Percentiles rank a stretch among this genome's conserved stretches.
Evolutionary conservation across 2,888 invertebrate species (phyloP).

Genomic region (Chrysopilus asiliformis): DNA sequence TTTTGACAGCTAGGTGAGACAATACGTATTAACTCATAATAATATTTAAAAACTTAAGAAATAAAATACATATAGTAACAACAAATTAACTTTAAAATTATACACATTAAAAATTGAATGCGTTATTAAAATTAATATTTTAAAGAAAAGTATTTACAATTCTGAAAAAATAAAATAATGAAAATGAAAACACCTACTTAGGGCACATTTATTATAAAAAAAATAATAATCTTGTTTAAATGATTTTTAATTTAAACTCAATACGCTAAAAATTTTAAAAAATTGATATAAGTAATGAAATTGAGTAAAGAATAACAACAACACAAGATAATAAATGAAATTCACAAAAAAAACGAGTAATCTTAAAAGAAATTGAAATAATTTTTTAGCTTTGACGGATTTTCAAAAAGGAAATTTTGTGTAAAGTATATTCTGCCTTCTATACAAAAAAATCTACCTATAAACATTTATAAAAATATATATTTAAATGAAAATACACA

Average conservation of each 20-base stretch:
- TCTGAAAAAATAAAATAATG: not conserved
- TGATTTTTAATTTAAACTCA: not conserved
- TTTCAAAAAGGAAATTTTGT: constrained; percentile 3
- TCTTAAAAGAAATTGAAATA: not conserved
- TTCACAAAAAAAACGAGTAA: not conserved
- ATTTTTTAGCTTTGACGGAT: constrained; percentile 2
- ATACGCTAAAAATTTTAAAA: too few species aligned
- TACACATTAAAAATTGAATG: constrained; percentile 1
- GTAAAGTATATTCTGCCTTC: constrained; percentile 10
- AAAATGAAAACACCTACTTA: not conserved
- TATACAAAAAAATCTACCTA: constrained; percentile 6
- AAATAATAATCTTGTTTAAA: not conserved
- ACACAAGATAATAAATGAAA: too few species aligned
- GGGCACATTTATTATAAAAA: not conserved
- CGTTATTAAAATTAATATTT: too few species aligned
- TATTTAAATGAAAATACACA: constrained; percentile 1
- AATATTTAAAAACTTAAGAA: constrained; percentile 4
- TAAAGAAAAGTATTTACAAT: constrained; percentile 1
- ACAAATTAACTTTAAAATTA: constrained; percentile 1
- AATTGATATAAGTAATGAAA: not conserved
- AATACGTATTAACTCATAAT: constrained; percentile 14
- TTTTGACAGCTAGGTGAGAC: constrained; percentile 12
- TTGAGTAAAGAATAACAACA: too few species aligned
- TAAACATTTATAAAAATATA: constrained; percentile 1
- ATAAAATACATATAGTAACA: constrained; percentile 1